Conservation (phyloP, 2,113 vertebrate genomes). For the Labeo rohita region DNA sequence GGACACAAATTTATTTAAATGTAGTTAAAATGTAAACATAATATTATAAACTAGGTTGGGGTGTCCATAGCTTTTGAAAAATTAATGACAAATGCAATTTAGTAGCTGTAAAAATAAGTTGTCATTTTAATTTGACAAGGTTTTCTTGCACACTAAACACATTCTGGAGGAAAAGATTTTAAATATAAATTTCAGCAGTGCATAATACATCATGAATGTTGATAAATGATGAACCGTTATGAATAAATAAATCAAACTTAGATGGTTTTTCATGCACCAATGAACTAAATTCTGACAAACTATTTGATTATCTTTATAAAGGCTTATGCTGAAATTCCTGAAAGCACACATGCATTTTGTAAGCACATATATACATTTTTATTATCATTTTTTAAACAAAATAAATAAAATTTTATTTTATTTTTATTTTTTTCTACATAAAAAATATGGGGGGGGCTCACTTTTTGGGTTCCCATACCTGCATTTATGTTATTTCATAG, state of each 20-base stretch:
- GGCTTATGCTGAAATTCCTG: neutral
- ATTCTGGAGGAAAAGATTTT: neutral
- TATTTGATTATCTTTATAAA: too few species aligned
- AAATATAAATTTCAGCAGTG: neutral
- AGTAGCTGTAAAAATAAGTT: neutral
- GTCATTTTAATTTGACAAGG: neutral
- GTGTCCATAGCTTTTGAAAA: neutral
- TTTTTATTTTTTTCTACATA: too few species aligned
- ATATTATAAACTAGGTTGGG: neutral
- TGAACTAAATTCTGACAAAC: too few species aligned
- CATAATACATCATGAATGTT: neutral
- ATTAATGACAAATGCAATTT: neutral
- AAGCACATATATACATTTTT: neutral
- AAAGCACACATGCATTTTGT: neutral
- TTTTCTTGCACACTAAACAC: neutral
- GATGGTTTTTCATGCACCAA: neutral
- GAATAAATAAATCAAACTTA: neutral
- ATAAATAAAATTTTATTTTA: too few species aligned
- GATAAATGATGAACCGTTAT: neutral
- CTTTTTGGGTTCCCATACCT: neutral
- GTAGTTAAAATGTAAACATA: too few species aligned
- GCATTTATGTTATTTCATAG: neutral
- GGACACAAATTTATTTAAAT: neutral
- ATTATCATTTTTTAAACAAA: too few species aligned
- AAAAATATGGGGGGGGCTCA: too few species aligned